Base-by-base conservation (phyloP, 1,140 invertebrate species). In the Zaprionus inermis region DNA sequence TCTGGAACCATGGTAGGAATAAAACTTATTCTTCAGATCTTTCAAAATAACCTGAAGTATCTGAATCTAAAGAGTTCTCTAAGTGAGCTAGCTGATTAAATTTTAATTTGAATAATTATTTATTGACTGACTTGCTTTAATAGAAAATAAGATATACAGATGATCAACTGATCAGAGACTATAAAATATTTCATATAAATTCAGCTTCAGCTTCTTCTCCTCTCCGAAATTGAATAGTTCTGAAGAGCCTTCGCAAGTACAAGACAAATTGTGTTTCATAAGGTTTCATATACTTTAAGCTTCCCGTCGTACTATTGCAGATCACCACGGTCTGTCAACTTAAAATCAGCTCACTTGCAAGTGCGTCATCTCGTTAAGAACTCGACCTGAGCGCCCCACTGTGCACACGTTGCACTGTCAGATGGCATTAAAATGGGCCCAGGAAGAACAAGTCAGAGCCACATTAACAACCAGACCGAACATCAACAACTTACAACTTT, bases 401-500 rank as follows among this genome's bases (percentile, higher is more conserved):
- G 67, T 75, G 72, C 30, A 56, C 72, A 51, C 72, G n/a, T n/a
- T n/a, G n/a, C n/a, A 51, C 38, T 73, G 71, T 68, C 71, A 60
- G 44, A 59, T 38, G 57, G 63, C 66, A 75, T 71, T 70, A 71
- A 75, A 75, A 64, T 71, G 67, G 67, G 36, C 44, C 24, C 24
- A 28, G 24, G 24, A 28, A 14, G 58, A 70, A 63, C 66, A 71
- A 75, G 41, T 54, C 77, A 56, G 52, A 67, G 77, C 60, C 78
- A 84, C 76, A 82, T 73, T 81, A 83, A 84, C 79, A 83, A 86
- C 65, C 81, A 65, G 71, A 76, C 59, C 74, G 74, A 88, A 88
- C 79, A 86, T 89, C 82, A 88, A 89, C 82, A 88, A 77, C 80
- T 88, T 88, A 86, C 82, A 88, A 86, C 82, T 86, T 86, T 88